phyloP scores from a whole-genome alignment of 2,888 invertebrate species.

The Perizoma flavofasciatum region DNA sequence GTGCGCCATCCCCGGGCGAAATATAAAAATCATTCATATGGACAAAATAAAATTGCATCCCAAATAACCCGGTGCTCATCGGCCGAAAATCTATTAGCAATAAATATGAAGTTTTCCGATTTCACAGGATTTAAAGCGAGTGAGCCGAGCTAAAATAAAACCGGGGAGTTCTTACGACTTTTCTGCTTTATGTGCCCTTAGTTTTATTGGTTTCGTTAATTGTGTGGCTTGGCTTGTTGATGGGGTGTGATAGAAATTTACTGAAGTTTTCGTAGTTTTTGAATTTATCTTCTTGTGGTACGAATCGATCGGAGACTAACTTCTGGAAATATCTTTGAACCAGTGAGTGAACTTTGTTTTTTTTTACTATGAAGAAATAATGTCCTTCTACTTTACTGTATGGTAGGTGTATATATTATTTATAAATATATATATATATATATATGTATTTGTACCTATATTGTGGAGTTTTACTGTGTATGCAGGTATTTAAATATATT shows the following conservation, averaged over 20 bases:
- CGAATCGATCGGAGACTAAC: no score
- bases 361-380: no score
- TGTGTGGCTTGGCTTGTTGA: slow-evolving; percentile 34
- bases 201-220: slow-evolving; percentile 67
- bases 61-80: slow-evolving; percentile 80
- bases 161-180: slow-evolving; percentile 68
- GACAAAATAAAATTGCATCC: slow-evolving; percentile 83
- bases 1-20: slow-evolving; percentile 67
- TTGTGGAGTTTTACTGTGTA: no score
- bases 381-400: no score
- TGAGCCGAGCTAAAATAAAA: slow-evolving; percentile 60
- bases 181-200: slow-evolving; percentile 70
- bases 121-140: slow-evolving; percentile 79
- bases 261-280: slow-evolving; percentile 2
- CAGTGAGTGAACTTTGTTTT: no score
- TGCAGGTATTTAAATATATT: no score
- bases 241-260: slow-evolving; percentile 20
- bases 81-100: slow-evolving; percentile 83
- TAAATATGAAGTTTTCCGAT: slow-evolving; percentile 84
- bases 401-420: no score
- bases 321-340: no score
- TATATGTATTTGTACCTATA: no score
- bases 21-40: slow-evolving; percentile 83
- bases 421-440: no score
- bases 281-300: neutral